Base-by-base conservation (phyloP, 2,888 invertebrate species). In the Ferrisia virgata region DNA sequence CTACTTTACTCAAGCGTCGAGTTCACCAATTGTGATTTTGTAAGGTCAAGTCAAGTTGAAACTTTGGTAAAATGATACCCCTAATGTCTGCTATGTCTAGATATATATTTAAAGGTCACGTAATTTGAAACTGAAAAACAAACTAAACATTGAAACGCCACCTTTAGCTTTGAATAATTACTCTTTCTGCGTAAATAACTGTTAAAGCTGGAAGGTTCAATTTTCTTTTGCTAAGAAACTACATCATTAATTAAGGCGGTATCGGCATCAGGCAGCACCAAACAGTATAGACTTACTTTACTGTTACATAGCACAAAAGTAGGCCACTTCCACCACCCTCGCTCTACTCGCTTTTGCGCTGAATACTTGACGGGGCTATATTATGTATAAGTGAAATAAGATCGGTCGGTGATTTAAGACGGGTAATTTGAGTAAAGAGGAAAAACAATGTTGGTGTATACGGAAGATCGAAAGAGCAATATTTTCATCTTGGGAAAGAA, bases 371-470 rank as follows among this genome's bases (percentile, higher is more conserved):
- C 39, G 39, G 39, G 11, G 39, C 6, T 11, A n/a, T n/a, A n/a
- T n/a, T n/a, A n/a, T 39, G 53, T 53, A 22, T 64, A 64, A 64
- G 58, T 64, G 58, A 64, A 28, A 64, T 64, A 25, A 64, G 58
- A 64, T 64, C 58, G 58, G 58, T 64, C 58, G 58, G 58, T 64
- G 58, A 64, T 64, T 64, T 64, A 64, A 64, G 58, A 64, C 58
- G 58, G 28, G 25, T 64, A 64, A 64, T 64, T 64, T 64, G 58
- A 13, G 58, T 47, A 47, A 47, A 47, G 47, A 13, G 58, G n/a
- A 47, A 47, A 47, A 18, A 9, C 47, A 18, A 47, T 47, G 47
- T 47, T 47, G 5, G n/a, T 18, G 1, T 13, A 11, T 40, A 40
- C 8, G 4, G 53, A 22, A 22, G 53, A 28, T 64, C 6, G 53